These are phyloP conservation scores for Chinchilla lanigera DNA, from an alignment of 2,113 vertebrate species.

Conservation along the genomic window DNA sequence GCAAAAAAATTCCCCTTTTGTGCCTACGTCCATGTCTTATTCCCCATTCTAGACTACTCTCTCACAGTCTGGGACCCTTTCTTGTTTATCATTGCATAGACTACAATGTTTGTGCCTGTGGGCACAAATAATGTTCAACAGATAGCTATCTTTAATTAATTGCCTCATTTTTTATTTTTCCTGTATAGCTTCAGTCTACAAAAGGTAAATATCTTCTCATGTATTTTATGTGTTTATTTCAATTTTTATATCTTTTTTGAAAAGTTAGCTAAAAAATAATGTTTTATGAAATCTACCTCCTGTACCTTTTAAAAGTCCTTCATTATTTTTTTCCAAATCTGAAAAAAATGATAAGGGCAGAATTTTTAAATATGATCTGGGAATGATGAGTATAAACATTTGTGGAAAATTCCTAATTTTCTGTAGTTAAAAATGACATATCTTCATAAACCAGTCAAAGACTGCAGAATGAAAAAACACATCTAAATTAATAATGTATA, in stretches of 20 bases:
- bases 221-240: slow-evolving; percentile 14
- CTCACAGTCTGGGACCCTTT: background rate
- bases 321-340: slow-evolving; percentile 44
- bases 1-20: background rate
- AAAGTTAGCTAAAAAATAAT: slow-evolving; percentile 53
- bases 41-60: background rate
- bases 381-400: slow-evolving; percentile 31
- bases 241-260: background rate
- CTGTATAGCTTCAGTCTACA: background rate
- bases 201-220: background rate
- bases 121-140: background rate
- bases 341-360: slow-evolving; percentile 57
- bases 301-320: slow-evolving; percentile 48
- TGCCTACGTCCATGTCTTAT: background rate
- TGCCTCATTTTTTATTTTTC: background rate
- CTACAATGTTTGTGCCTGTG: background rate
- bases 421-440: slow-evolving; percentile 31
- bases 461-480: slow-evolving; percentile 1
- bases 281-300: slow-evolving; percentile 26
- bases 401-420: background rate
- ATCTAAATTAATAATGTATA: slow-evolving; percentile 12
- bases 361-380: slow-evolving; percentile 60
- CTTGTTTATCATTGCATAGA: background rate
- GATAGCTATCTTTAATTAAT: background rate
- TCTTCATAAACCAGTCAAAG: background rate